A percentile compares a stretch with the other conserved stretches of the same genome.
Conservation (phyloP, 1,140 invertebrate genomes). For the Drosophila rufa region DNA sequence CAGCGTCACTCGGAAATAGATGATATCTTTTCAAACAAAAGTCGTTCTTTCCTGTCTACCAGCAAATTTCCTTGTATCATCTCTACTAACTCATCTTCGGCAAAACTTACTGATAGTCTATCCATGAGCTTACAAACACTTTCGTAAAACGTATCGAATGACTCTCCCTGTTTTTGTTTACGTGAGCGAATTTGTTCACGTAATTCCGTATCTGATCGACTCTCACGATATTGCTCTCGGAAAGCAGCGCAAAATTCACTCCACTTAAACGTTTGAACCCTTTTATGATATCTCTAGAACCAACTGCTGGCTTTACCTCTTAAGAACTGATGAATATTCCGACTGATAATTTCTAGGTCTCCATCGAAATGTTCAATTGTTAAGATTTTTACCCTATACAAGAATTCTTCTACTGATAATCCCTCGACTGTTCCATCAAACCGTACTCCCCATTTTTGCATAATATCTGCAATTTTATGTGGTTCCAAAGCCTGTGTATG, state of each 20-base stretch:
- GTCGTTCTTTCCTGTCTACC: too few relatives aligned
- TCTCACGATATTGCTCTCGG: constrained; percentile 1
- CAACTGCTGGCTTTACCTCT: neutral
- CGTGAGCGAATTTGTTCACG: constrained; percentile 2
- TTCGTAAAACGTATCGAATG: too few relatives aligned
- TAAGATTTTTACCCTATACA: neutral
- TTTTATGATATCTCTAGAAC: constrained; percentile 7
- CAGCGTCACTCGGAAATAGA: too few relatives aligned
- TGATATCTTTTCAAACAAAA: too few relatives aligned
- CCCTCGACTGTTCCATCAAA: neutral
- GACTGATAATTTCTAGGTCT: too few relatives aligned
- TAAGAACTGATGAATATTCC: constrained; percentile 1
- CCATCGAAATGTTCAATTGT: neutral
- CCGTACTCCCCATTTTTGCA: neutral
- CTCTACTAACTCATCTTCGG: too few relatives aligned
- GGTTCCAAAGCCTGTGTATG: neutral
- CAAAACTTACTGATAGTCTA: too few relatives aligned
- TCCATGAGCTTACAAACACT: too few relatives aligned
- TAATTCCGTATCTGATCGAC: neutral
- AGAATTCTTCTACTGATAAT: neutral
- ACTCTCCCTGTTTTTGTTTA: neutral
- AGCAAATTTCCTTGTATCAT: too few relatives aligned
- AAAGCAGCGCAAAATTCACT: neutral
- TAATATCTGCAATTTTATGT: constrained; percentile 1
- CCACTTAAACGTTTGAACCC: constrained; percentile 1